Evolutionary conservation across 2,888 invertebrate genomes (phyloP).

Genomic region (Agrochola macilenta): DNA sequence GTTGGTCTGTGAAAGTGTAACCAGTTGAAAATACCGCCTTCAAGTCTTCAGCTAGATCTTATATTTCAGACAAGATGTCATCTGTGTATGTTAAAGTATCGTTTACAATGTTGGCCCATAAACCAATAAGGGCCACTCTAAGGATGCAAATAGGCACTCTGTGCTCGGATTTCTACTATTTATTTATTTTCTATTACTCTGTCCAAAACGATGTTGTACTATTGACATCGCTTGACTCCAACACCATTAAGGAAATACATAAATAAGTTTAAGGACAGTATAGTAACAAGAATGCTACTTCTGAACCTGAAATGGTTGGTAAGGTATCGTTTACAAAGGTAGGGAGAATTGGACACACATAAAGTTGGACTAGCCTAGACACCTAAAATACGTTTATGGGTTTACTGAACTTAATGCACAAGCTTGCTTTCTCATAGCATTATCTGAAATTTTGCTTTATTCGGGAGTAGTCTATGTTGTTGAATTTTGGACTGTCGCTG

Average conservation of each 20-base stretch:
- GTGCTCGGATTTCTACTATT: not conserved
- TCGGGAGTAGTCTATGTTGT: conserved; percentile 7
- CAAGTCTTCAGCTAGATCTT: not conserved
- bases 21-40: not conserved
- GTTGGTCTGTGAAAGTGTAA: not conserved
- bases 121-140: not conserved
- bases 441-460: conserved; percentile 16
- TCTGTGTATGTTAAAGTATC: not conserved
- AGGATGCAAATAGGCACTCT: not conserved
- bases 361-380: conserved; percentile 42
- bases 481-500: conserved; percentile 12
- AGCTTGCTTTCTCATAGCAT: conserved; percentile 27
- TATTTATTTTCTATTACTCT: not conserved
- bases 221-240: not conserved
- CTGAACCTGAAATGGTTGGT: conserved; percentile 29
- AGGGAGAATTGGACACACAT: conserved; percentile 38
- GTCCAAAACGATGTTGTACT: not conserved
- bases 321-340: conserved; percentile 47
- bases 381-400: conserved; percentile 51
- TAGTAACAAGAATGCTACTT: conserved; percentile 36
- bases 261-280: conserved; percentile 11
- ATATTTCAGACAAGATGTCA: not conserved
- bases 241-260: conserved; percentile 21
- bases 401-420: conserved; percentile 32
- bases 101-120: not conserved